Evolutionary conservation across 2,888 invertebrate genomes (phyloP), one percentile per base, ranked within the genome.

Genomic region (Cinara cedri): DNA sequence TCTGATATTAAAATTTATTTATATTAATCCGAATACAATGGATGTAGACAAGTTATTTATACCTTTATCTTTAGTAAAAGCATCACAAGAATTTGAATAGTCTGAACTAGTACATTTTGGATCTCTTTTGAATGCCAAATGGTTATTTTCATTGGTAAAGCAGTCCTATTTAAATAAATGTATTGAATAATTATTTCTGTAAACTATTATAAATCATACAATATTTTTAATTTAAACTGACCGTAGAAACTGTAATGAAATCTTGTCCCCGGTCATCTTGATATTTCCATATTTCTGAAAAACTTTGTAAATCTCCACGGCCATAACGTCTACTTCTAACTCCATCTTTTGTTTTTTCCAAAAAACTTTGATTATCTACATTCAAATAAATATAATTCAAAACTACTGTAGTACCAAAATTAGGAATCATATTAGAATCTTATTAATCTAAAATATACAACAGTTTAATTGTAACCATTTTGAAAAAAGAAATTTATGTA

Each of bases 11-110:
- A 34, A 42, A 70, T 11, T 26, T 6, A 26, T 1, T 26, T 14
- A 66, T 13, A 46, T 46, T 24, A n/a, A 34, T 11, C 34, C 34
- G 46, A 26, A 44, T 44, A 9, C 3, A 19, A 9, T 10, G 6
- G 49, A n/a, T 1, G 44, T 54, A 24, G 24, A 51, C 6, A 42
- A 16, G 16, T 63, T 51, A 49, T 54, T 54, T 75, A 55, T 70
- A 78, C 78, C 78, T 78, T 78, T 78, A 70, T 78, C 78, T 78
- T 78, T 78, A 0, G 60, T 49, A 70, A 68, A 78, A 60, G 14
- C 78, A 78, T 78, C 78, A 78, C 78, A 70, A 21, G 66, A 78
- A n/a, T 60, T 78, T n/a, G 78, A 78, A 68, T 78, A 78, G 19
- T 78, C 78, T 51, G 78, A 78, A 16, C 78, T 78, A 70, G 49